Evolutionary conservation across 1,140 invertebrate genomes (phyloP), one percentile per base, ranked within the genome.

Genomic region (Ceratosolen solmsi): DNA sequence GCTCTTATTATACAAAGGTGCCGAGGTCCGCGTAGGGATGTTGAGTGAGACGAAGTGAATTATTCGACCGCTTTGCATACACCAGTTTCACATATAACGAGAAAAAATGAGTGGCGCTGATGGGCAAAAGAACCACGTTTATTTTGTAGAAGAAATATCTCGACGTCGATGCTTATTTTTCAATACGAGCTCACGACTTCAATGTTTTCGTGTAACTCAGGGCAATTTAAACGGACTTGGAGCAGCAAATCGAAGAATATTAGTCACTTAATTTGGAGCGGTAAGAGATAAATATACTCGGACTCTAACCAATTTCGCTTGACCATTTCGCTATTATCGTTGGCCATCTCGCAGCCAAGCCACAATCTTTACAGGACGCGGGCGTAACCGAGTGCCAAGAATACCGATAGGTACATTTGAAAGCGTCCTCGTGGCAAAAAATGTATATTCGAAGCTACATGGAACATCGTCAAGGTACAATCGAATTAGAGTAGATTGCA

Each of bases 401-500:
- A 60, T 25, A 8, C 56, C 4, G 0, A 9, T 65, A 8, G 30
- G 30, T 20, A 20, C 11, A 33, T 17, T 9, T 7, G 25, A 65
- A 65, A 33, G 22, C 33, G 17, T 0, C 33, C 41, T 46, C 41
- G 13, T 46, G 41, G 27, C 13, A 2, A 33, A 30, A 33, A 17
- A 33, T 33, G 0, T 20, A 13, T 20, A 20, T 15, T 33, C 1
- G 13, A 63, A n/a, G n/a, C n/a, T 33, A 15, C 0, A 20, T 4
- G 27, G 60, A 33, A 33, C 25, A 17, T 33, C 0, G 30, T 33
- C 0, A n/a, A 51, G 36, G 33, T 9, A 4, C 9, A 58, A 75
- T 75, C 79, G 70, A 63, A 80, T n/a, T 65, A 54, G 49, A 54
- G 27, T 56, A 54, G 75, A 49, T n/a, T n/a, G 20, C 15, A 13